Percentiles rank a stretch among this genome's conserved stretches.
Evolutionary conservation across 2,113 vertebrate genomes (phyloP).

Genomic region (Indri indri): DNA sequence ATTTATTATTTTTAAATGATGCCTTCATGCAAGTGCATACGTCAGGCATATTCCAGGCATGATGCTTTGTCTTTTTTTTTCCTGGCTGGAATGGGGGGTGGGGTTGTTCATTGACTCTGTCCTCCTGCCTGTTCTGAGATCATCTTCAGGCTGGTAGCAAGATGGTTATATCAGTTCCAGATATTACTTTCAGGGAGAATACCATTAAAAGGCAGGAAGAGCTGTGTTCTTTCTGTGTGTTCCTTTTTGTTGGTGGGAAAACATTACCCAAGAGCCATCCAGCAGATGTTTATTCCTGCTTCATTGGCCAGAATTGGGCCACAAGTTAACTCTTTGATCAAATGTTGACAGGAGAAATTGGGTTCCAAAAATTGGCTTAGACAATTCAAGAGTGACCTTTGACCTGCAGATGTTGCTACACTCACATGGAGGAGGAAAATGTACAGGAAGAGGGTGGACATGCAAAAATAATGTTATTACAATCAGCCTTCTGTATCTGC

Average conservation of each 20-base stretch:
- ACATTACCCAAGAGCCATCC: neutral
- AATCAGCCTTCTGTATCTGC: too few relatives aligned
- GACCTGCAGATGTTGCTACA: too few relatives aligned
- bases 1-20: neutral
- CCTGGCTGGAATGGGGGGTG: neutral
- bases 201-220: neutral
- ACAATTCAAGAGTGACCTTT: neutral
- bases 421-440: neutral
- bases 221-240: neutral
- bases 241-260: neutral
- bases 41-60: neutral
- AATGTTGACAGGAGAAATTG: neutral
- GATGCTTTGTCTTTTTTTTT: neutral
- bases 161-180: neutral
- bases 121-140: neutral
- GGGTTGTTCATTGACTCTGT: neutral
- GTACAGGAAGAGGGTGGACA: neutral
- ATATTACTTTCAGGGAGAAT: neutral
- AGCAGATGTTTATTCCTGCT: neutral
- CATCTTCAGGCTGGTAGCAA: neutral
- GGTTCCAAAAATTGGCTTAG: neutral
- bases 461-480: neutral
- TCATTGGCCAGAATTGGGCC: neutral
- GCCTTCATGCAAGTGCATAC: neutral
- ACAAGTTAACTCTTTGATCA: neutral